phyloP scores from a whole-genome alignment of 64 coral and sea anemone genomes.

The Trachythela sp. region DNA sequence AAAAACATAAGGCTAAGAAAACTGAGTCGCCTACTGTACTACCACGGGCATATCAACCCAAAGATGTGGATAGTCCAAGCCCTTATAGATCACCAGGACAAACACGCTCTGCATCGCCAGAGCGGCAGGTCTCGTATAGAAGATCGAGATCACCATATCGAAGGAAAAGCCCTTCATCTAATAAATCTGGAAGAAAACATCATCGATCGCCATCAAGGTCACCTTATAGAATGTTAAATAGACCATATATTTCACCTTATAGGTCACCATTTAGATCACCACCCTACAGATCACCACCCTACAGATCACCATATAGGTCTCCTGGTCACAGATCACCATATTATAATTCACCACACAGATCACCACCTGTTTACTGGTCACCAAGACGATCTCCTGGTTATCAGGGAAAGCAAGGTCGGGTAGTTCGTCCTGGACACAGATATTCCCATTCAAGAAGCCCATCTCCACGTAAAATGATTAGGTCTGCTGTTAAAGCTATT shows the following conservation, averaged over 20 bases:
- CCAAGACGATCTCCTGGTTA: conserved; percentile 53
- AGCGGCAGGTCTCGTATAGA: conserved; percentile 31
- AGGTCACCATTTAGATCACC: conserved; percentile 80
- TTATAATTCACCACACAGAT: conserved; percentile 55
- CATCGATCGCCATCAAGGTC: conserved; percentile 58
- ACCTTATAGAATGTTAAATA: conserved; percentile 62
- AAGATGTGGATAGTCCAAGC: conserved; percentile 59
- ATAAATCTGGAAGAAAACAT: conserved; percentile 39
- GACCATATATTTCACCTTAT: conserved; percentile 44
- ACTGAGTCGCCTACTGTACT: conserved; percentile 59
- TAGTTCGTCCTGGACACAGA: not conserved
- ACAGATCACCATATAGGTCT: conserved; percentile 61
- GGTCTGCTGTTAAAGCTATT: not conserved
- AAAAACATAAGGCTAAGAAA: conserved; percentile 42
- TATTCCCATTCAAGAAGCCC: not conserved
- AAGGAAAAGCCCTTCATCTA: conserved; percentile 55
- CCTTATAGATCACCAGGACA: conserved; percentile 54
- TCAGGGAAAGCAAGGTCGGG: conserved; percentile 42
- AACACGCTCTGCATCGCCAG: conserved; percentile 35
- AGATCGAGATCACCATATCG: conserved; percentile 53
- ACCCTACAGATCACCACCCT: conserved; percentile 44
- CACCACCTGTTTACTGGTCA: conserved; percentile 48
- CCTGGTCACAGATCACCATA: conserved; percentile 58
- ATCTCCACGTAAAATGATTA: not conserved
- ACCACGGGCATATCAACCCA: conserved; percentile 73